phyloP scores from a whole-genome alignment of 2,113 vertebrate species.

The Heliornis fulica region DNA sequence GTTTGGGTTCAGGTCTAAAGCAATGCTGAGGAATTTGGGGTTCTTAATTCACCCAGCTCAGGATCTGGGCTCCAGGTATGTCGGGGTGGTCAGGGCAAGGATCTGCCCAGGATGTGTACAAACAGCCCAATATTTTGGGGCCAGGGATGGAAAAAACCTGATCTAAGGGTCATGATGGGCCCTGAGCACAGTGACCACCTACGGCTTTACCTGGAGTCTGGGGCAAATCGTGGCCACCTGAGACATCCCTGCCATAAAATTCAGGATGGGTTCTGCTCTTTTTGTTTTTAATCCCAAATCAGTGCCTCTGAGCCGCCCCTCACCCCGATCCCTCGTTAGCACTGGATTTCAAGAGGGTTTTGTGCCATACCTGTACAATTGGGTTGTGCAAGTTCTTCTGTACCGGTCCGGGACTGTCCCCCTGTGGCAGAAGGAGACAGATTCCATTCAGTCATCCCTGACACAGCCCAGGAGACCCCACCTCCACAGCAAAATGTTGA shows the following conservation, averaged over 20 bases:
- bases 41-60: neutral
- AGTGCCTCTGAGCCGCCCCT: fast-evolving
- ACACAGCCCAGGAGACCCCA: neutral
- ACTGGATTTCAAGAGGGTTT: neutral
- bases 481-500: neutral
- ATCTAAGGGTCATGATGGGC: fast-evolving
- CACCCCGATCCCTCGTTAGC: neutral
- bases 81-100: too few species aligned
- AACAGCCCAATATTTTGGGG: neutral
- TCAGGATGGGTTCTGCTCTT: neutral
- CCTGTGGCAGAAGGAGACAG: constrained; percentile 53
- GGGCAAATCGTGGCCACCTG: neutral
- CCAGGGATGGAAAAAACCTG: neutral
- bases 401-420: constrained; percentile 81
- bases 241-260: neutral
- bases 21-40: neutral
- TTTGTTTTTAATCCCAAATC: neutral
- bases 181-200: neutral
- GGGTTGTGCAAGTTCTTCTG: constrained; percentile 84
- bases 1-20: neutral
- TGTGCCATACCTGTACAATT: constrained; percentile 76
- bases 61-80: neutral
- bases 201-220: fast-evolving
- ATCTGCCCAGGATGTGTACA: neutral
- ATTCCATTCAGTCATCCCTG: neutral